A percentile compares a stretch with the other conserved stretches of the same genome.
phyloP scores from a whole-genome alignment of 1,140 invertebrate genomes.

The Hyles euphorbiae region DNA sequence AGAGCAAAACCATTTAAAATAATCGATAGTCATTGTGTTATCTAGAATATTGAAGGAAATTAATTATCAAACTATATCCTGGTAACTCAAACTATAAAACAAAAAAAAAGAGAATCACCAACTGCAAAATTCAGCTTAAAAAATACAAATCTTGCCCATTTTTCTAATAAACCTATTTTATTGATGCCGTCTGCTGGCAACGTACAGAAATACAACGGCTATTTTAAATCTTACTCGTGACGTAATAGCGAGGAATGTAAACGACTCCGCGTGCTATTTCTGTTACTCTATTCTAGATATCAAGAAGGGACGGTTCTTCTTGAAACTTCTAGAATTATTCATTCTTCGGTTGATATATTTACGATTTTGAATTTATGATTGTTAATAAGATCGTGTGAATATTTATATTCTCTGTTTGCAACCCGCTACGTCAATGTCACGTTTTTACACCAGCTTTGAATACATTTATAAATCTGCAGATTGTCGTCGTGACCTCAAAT shows the following conservation, averaged over 20 bases:
- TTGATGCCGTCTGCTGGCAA: slow-evolving; percentile 52
- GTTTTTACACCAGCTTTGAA: not conserved
- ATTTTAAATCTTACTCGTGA: slow-evolving; percentile 42
- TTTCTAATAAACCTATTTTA: slow-evolving; percentile 23
- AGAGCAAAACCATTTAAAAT: too few species aligned
- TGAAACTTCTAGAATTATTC: not conserved
- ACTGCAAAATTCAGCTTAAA: too few species aligned
- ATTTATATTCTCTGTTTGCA: too few species aligned
- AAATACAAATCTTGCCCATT: slow-evolving; percentile 9
- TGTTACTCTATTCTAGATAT: slow-evolving; percentile 27
- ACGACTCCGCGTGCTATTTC: slow-evolving; percentile 45
- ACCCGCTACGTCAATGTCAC: too few species aligned
- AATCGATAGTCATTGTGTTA: too few species aligned
- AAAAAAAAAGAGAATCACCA: too few species aligned
- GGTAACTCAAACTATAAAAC: too few species aligned
- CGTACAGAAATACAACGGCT: slow-evolving; percentile 56
- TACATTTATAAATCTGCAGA: not conserved
- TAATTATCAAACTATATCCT: too few species aligned
- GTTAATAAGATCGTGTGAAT: too few species aligned
- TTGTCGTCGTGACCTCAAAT: not conserved
- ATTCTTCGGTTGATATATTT: too few species aligned
- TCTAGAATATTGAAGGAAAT: too few species aligned
- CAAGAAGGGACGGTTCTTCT: slow-evolving; percentile 15
- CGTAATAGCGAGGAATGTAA: slow-evolving; percentile 46
- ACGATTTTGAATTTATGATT: too few species aligned